phyloP scores from a whole-genome alignment of 2,113 vertebrate species.

The Sphaerodactylus townsendi region DNA sequence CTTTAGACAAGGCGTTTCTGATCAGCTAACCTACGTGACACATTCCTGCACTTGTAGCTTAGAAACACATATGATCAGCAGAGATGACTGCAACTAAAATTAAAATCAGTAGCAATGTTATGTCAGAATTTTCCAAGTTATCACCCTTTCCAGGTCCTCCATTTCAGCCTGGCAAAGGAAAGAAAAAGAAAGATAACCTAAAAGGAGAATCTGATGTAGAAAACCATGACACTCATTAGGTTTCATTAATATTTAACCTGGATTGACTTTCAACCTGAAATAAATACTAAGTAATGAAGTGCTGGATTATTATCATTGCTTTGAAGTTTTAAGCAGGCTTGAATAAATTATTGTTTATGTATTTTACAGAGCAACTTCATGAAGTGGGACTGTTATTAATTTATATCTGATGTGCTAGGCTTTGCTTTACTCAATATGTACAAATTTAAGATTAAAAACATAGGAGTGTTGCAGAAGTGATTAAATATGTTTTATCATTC shows the following conservation, averaged over 20 bases:
- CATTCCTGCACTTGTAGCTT: too few relatives aligned
- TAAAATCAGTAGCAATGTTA: background rate
- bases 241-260: conserved; percentile 50
- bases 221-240: background rate
- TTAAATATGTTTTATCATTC: conserved; percentile 27
- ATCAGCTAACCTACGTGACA: too few relatives aligned
- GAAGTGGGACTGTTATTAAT: conserved; percentile 16
- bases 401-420: conserved; percentile 27
- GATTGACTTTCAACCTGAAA: conserved; percentile 47
- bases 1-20: too few relatives aligned
- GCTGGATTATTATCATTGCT: conserved; percentile 40
- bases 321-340: conserved; percentile 51
- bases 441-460: conserved; percentile 29
- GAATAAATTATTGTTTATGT: conserved; percentile 43
- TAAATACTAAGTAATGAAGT: conserved; percentile 43
- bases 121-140: background rate
- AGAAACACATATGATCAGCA: too few relatives aligned
- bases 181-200: background rate
- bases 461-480: conserved; percentile 18
- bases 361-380: conserved; percentile 33
- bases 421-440: conserved; percentile 32
- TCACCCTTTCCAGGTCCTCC: background rate
- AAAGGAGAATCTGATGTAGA: background rate
- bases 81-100: background rate
- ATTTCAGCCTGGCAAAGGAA: background rate